Evolutionary conservation across 92 coral and sea anemone species (phyloP).

Genomic region (Porites cylindrica): DNA sequence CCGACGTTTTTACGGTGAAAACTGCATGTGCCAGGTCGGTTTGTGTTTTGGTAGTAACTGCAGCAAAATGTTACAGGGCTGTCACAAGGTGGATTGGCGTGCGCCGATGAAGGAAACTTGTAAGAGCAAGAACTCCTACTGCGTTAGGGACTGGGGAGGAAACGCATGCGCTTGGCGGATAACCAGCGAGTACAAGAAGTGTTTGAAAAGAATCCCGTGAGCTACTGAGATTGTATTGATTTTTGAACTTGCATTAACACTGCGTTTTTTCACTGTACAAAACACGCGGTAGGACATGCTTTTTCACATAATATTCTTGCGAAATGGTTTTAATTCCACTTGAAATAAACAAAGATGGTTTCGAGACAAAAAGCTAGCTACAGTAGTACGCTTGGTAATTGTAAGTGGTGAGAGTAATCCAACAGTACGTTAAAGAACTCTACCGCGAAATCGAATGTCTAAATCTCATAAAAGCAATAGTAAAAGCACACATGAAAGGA

Average conservation of each 20-base stretch:
- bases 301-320: no score
- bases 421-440: no score
- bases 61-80: constrained; percentile 31
- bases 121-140: constrained; percentile 68
- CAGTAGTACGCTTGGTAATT: no score
- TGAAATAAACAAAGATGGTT: no score
- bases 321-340: no score
- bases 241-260: not conserved
- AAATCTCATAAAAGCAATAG: no score
- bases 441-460: no score
- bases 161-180: constrained; percentile 40
- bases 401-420: no score
- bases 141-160: constrained; percentile 60
- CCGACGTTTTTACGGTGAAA: constrained; percentile 80
- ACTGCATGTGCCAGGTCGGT: constrained; percentile 85
- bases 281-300: no score
- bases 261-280: no score
- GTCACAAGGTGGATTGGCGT: constrained; percentile 60
- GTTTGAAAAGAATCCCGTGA: constrained; percentile 68
- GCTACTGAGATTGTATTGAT: not conserved
- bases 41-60: constrained; percentile 80
- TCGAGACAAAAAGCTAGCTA: no score
- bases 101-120: constrained; percentile 67
- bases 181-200: constrained; percentile 44
- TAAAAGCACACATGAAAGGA: no score